Evolutionary conservation across 2,888 invertebrate species (phyloP), one percentile per base, ranked within the genome.

Genomic region (Argyra leucocephala): DNA sequence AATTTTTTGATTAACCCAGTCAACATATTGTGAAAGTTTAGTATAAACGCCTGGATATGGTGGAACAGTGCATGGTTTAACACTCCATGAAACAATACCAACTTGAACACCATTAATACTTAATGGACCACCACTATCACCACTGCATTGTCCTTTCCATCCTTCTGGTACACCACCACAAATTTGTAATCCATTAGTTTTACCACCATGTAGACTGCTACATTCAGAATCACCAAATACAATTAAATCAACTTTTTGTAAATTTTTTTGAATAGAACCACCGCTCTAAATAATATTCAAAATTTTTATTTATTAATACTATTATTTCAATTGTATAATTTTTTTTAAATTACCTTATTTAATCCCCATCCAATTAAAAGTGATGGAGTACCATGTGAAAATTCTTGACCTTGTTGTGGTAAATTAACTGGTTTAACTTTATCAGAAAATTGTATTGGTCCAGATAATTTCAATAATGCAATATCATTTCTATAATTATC

Each of bases 11-110:
- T 61, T 67, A 65, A 78, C 76, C 78, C 78, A 78, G 60, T 75
- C 73, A n/a, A 78, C 71, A 68, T 76, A 76, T 6, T 72, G 75
- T 0, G 81, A 74, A 2, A 81, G 80, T 68, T 78, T 77, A 1
- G 81, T 78, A 63, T 77, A 81, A 12, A 81, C 80, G 6, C 81
- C 81, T 1, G 81, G 81, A 70, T 76, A 79, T 15, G 78, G 79
- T 2, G 75, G 73, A 5, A 73, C 69, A 0, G 80, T 75, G 63
- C 81, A 82, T 3, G 81, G 81, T 69, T 81, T 82, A 0, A 74
- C 70, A 65, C 80, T 80, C 81, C 81, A 81, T 0, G 81, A 81
- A 2, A 81, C 81, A 48, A 81, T 76, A 22, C 82, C 81, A 10
- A 80, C 73, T 69, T 79, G 78, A 18, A 74, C 74, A 31, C 75